phyloP scores from a whole-genome alignment of 2,888 invertebrate species.

The Hetaerina titia region DNA sequence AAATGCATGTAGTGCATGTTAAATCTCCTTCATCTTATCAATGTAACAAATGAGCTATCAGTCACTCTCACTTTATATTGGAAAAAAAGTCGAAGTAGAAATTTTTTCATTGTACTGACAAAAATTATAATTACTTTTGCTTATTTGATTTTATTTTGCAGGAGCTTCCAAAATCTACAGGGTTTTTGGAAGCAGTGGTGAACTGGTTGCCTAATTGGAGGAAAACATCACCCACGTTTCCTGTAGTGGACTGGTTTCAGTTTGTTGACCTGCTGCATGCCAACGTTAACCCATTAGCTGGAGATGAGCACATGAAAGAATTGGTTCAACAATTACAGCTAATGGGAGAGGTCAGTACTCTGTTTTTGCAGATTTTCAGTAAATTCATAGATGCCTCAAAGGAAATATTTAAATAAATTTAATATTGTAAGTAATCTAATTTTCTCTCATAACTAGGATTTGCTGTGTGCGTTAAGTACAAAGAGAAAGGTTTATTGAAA shows the following conservation, averaged over 20 bases:
- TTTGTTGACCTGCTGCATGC: conserved; percentile 80
- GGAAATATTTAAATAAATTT: neutral
- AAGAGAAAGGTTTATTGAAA: too few species aligned
- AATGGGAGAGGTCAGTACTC: conserved; percentile 81
- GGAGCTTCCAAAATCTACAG: conserved; percentile 79
- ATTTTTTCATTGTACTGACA: neutral
- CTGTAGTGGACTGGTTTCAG: conserved; percentile 81
- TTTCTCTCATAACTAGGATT: too few species aligned
- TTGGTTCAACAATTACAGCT: conserved; percentile 82
- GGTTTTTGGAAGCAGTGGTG: conserved; percentile 81
- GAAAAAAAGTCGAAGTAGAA: neutral
- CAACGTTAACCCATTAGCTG: conserved; percentile 83
- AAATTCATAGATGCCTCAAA: neutral
- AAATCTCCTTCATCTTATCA: neutral
- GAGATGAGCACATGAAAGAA: conserved; percentile 82
- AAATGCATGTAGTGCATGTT: neutral
- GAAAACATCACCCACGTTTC: conserved; percentile 80
- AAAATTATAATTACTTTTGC: neutral
- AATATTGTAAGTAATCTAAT: too few species aligned
- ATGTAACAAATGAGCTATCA: neutral
- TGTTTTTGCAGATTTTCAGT: neutral
- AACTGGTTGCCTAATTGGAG: conserved; percentile 79
- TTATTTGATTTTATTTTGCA: conserved; percentile 72
- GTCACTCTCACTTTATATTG: neutral
- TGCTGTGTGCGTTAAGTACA: too few species aligned